Evolutionary conservation across 2,888 invertebrate species (phyloP).

Genomic region (Hylaea fasciaria): DNA sequence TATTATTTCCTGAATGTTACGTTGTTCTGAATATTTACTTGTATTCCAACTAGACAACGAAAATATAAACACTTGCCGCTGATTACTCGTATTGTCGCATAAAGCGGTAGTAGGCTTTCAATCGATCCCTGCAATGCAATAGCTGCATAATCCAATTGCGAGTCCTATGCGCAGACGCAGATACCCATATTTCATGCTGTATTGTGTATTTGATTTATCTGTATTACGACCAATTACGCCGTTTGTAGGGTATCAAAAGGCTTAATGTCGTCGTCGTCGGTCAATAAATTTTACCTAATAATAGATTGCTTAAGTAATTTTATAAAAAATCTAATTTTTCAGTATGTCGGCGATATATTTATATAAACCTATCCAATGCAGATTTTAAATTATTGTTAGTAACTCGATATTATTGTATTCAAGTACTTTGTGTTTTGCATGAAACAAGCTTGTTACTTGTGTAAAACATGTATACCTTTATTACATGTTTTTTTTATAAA

Average conservation of each 20-base stretch:
- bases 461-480: no score
- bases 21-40: not conserved
- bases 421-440: no score
- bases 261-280: conserved; percentile 35
- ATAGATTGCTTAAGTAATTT: conserved; percentile 7
- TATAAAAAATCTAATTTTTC: conserved; percentile 5
- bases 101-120: conserved; percentile 45
- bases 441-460: no score
- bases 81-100: conserved; percentile 67
- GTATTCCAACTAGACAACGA: not conserved
- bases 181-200: conserved; percentile 61
- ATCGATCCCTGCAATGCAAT: conserved; percentile 44
- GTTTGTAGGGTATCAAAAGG: conserved; percentile 57
- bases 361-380: no score
- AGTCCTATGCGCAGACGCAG: conserved; percentile 48
- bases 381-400: no score
- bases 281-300: conserved; percentile 30
- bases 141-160: conserved; percentile 58
- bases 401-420: no score
- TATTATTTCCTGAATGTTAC: no score
- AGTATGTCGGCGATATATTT: no score
- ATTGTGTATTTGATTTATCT: conserved; percentile 72
- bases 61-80: conserved; percentile 52
- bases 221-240: conserved; percentile 66
- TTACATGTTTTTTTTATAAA: no score